Evolutionary conservation across 2,113 vertebrate species (phyloP).

Genomic region (Hemiprocne comata): DNA sequence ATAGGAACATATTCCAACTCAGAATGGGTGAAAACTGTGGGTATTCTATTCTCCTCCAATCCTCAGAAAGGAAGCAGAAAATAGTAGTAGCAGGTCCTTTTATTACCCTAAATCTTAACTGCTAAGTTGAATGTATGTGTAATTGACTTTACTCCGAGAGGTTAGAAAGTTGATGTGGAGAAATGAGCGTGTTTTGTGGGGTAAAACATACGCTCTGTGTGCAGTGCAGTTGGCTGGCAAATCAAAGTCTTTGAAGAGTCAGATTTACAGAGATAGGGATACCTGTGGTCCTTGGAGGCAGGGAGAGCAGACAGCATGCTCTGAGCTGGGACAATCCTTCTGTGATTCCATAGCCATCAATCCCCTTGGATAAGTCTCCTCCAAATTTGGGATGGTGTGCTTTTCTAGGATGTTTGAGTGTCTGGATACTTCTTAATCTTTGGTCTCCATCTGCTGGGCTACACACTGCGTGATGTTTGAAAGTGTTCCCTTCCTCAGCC

Average conservation of each 20-base stretch:
- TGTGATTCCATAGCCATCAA: not conserved
- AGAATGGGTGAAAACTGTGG: not conserved
- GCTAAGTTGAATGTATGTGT: not conserved
- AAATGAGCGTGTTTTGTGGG: not conserved
- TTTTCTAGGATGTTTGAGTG: not conserved
- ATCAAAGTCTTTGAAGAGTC: not conserved
- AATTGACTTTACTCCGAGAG: not conserved
- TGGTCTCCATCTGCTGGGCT: not conserved
- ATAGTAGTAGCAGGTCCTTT: not conserved
- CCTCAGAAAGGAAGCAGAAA: not conserved
- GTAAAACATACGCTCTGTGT: not conserved
- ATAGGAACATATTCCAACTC: not conserved
- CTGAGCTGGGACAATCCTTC: not conserved
- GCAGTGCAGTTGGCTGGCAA: not conserved
- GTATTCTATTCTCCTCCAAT: not conserved
- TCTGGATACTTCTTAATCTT: not conserved
- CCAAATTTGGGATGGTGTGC: not conserved
- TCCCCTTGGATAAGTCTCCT: not conserved
- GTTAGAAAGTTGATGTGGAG: not conserved
- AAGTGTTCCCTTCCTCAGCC: not conserved
- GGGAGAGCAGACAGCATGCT: not conserved
- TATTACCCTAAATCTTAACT: not conserved
- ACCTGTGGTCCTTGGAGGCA: not conserved
- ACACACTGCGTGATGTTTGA: not conserved
- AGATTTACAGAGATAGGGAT: not conserved